These are phyloP conservation scores for Sipha maydis DNA, from an alignment of 2,888 invertebrate genomes.

Conservation along the genomic window DNA sequence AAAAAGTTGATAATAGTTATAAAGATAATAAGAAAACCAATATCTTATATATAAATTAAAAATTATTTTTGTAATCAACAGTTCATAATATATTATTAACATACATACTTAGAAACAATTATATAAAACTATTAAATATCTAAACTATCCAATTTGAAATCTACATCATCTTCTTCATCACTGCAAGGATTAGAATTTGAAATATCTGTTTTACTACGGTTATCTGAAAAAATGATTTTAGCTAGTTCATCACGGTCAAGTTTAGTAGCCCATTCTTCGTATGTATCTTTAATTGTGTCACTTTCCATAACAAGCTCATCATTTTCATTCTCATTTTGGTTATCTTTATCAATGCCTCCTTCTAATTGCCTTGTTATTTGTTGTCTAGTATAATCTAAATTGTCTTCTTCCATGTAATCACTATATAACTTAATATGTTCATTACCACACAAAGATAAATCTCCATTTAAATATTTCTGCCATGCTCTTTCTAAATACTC, in stretches of 20 bases:
- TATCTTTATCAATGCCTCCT: slow-evolving; percentile 23
- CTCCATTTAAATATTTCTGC: slow-evolving; percentile 55
- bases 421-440: slow-evolving; percentile 46
- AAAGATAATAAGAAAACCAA: not conserved
- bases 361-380: slow-evolving; percentile 47
- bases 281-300: slow-evolving; percentile 22
- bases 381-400: slow-evolving; percentile 58
- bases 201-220: slow-evolving; percentile 31
- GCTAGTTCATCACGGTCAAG: slow-evolving; percentile 51
- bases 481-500: slow-evolving; percentile 58
- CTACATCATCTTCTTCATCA: slow-evolving; percentile 51
- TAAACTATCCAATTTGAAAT: slow-evolving; percentile 49
- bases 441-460: slow-evolving; percentile 40
- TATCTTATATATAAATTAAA: not conserved
- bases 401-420: slow-evolving; percentile 55
- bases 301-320: slow-evolving; percentile 29
- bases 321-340: slow-evolving; percentile 23
- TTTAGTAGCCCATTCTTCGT: slow-evolving; percentile 34
- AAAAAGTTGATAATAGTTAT: not conserved
- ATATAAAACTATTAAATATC: slow-evolving; percentile 37
- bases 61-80: not conserved
- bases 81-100: too few species aligned
- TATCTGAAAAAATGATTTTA: slow-evolving; percentile 56
- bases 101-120: slow-evolving; percentile 28
- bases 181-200: slow-evolving; percentile 57